phyloP scores from a whole-genome alignment of 2,113 vertebrate species.

The Acrocephalus arundinaceus region DNA sequence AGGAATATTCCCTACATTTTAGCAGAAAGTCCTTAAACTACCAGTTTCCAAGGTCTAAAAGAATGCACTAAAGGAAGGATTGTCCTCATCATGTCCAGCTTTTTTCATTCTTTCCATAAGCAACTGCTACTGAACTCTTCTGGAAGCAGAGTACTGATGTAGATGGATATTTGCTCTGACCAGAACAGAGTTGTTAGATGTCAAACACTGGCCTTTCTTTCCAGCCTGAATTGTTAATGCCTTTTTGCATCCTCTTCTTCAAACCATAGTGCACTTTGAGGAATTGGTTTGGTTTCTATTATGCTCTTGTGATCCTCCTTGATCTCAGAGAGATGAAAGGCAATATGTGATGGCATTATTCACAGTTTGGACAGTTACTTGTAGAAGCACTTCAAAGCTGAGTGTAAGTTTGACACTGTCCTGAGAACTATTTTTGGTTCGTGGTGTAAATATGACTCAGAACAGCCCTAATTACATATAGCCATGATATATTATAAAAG shows the following conservation, averaged over 20 bases:
- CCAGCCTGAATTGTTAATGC: not conserved
- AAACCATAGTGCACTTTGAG: not conserved
- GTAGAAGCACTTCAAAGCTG: not conserved
- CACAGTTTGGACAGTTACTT: not conserved
- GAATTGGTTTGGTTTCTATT: not conserved
- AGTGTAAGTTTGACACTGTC: not conserved
- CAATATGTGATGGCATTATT: not conserved
- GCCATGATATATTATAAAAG: not conserved
- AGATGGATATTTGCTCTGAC: not conserved
- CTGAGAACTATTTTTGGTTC: not conserved
- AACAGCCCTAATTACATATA: not conserved
- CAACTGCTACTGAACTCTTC: not conserved
- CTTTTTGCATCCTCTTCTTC: not conserved
- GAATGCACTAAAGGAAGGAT: not conserved
- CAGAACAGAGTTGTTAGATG: not conserved
- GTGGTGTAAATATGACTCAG: not conserved
- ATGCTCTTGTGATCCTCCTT: not conserved
- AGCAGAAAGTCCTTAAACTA: not conserved
- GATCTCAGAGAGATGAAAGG: not conserved
- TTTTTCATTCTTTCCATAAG: not conserved
- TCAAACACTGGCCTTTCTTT: not conserved
- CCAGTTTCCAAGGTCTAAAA: not conserved
- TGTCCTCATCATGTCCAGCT: not conserved
- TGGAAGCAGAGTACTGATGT: not conserved
- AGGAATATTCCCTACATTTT: not conserved